Evolutionary conservation across 2,113 vertebrate species (phyloP).

Genomic region (Vanacampus margaritifer): DNA sequence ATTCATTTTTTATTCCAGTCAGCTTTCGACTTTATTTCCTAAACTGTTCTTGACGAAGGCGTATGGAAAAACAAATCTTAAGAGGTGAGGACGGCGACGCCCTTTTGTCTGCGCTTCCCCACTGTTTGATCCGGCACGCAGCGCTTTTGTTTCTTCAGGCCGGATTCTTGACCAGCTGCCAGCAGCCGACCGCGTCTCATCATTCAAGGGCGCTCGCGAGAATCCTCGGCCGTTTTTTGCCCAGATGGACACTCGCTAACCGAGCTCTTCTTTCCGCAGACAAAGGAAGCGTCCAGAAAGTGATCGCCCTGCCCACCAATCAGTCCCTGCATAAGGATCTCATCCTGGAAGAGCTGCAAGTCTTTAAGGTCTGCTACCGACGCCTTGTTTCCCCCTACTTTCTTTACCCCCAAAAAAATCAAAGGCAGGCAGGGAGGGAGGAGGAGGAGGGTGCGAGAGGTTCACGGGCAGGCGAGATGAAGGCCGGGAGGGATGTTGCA

Average conservation of each 20-base stretch:
- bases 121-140: constrained; percentile 48
- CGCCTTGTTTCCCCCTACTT: not conserved
- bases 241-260: no score
- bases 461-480: not conserved
- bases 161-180: constrained; percentile 52
- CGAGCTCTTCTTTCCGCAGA: constrained; percentile 69
- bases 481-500: not conserved
- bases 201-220: constrained; percentile 16
- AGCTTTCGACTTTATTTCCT: no score
- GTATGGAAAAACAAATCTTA: not conserved
- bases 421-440: not conserved
- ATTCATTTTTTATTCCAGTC: no score
- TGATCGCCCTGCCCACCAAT: constrained; percentile 89
- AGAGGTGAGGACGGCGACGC: not conserved
- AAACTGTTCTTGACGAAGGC: not conserved
- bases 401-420: not conserved
- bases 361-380: constrained; percentile 85
- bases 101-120: not conserved
- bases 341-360: constrained; percentile 95
- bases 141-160: constrained; percentile 25
- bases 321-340: constrained; percentile 85
- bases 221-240: no score
- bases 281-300: constrained; percentile 92
- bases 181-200: constrained; percentile 20
- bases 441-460: not conserved